Conservation (phyloP, 2,888 invertebrate genomes). For the Morpho helenor region DNA sequence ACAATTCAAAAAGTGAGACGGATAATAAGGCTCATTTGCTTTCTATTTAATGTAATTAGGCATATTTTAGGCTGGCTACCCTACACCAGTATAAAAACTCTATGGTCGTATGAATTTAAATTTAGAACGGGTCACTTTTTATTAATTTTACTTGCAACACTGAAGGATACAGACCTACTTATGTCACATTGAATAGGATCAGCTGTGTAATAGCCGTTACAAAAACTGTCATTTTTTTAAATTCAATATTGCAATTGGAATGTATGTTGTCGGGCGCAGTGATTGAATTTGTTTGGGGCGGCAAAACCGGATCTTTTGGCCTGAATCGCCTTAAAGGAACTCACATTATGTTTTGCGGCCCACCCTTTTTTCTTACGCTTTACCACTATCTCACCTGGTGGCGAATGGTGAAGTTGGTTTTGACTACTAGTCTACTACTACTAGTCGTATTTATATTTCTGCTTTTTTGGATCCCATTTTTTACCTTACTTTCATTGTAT, state of each 20-base stretch:
- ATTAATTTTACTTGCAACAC: slow-evolving; percentile 2
- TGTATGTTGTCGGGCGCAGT: slow-evolving; percentile 21
- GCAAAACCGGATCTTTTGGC: slow-evolving; percentile 64
- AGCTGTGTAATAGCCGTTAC: slow-evolving; percentile 18
- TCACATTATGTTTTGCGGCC: slow-evolving; percentile 42
- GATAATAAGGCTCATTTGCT: too few species aligned
- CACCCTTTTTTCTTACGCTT: slow-evolving; percentile 11
- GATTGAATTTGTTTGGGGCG: slow-evolving; percentile 49
- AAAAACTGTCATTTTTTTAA: slow-evolving; percentile 19
- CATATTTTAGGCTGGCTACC: too few species aligned
- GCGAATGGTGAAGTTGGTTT: too few species aligned
- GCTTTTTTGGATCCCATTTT: too few species aligned
- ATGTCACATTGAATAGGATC: slow-evolving; percentile 12
- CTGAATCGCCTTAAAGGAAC: slow-evolving; percentile 61
- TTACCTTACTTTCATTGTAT: too few species aligned
- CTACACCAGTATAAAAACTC: too few species aligned
- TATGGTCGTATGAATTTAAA: too few species aligned
- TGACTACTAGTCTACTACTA: too few species aligned
- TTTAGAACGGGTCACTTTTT: not conserved
- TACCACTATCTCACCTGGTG: too few species aligned
- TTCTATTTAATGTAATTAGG: too few species aligned
- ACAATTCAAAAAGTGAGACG: too few species aligned
- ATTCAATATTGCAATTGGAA: slow-evolving; percentile 26
- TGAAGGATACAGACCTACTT: slow-evolving; percentile 8
- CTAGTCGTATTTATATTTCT: too few species aligned